These are phyloP conservation scores for Papilio aristodemus DNA, from an alignment of 1,140 invertebrate genomes.

Conservation along the genomic window DNA sequence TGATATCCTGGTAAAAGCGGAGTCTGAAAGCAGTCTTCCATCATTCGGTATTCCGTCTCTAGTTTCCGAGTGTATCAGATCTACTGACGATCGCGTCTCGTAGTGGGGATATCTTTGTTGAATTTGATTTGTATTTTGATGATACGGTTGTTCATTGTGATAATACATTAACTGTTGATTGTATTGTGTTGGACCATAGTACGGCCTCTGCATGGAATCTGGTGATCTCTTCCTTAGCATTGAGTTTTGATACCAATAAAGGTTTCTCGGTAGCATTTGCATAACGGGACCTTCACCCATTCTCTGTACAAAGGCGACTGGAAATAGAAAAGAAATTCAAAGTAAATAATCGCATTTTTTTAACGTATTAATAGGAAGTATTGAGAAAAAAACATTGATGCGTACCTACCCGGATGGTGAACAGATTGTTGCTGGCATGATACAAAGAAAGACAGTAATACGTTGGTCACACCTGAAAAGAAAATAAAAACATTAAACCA, in stretches of 20 bases:
- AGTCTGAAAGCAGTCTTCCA: constrained; percentile 80
- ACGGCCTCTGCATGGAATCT: constrained; percentile 40
- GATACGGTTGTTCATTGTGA: constrained; percentile 45
- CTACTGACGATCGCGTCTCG: constrained; percentile 52
- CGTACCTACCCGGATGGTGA: constrained; percentile 77
- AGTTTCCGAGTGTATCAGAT: constrained; percentile 53
- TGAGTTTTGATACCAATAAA: constrained; percentile 68
- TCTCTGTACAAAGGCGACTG: constrained; percentile 60
- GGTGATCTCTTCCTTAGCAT: constrained; percentile 66
- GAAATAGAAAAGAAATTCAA: constrained; percentile 36
- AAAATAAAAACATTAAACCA: constrained; percentile 31
- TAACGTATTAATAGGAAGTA: constrained; percentile 16
- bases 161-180: constrained; percentile 40
- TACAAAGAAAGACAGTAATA: constrained; percentile 42
- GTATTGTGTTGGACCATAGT: constrained; percentile 39
- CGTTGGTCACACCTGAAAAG: constrained; percentile 56
- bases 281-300: constrained; percentile 53
- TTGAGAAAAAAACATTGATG: constrained; percentile 57
- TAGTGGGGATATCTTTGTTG: constrained; percentile 48
- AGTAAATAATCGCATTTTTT: constrained; percentile 4
- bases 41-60: constrained; percentile 52
- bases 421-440: constrained; percentile 53
- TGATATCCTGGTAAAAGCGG: constrained; percentile 83
- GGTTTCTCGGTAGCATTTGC: constrained; percentile 56
- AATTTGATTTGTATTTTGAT: constrained; percentile 38